Conservation (phyloP, 2,113 vertebrate species). For the Rhea pennata region DNA sequence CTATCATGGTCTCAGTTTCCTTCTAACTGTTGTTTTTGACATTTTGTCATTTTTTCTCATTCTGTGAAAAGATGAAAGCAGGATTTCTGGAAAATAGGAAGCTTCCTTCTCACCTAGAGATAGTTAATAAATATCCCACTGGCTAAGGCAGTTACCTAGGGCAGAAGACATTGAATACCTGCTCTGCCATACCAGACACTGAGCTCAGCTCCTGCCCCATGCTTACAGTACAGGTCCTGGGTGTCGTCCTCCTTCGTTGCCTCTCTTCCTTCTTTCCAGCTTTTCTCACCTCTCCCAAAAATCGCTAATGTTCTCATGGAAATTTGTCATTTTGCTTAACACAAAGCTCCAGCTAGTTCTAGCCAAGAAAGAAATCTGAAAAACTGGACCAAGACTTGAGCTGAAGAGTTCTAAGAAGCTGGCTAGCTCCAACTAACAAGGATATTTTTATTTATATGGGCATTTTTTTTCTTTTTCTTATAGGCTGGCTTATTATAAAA, state of each 20-base stretch:
- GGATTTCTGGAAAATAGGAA: background rate
- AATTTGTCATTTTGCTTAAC: background rate
- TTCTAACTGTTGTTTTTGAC: background rate
- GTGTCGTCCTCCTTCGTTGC: background rate
- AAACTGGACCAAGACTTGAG: background rate
- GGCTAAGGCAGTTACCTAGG: background rate
- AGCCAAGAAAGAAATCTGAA: background rate
- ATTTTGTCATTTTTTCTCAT: background rate
- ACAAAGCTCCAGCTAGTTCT: background rate
- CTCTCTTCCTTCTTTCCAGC: background rate
- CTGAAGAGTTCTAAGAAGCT: background rate
- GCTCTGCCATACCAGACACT: background rate
- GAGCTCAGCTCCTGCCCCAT: background rate
- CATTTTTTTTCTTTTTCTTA: background rate
- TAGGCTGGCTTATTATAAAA: slow-evolving; percentile 12
- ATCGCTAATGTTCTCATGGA: background rate
- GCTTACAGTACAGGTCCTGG: background rate
- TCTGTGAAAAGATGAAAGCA: background rate
- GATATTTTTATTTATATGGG: background rate
- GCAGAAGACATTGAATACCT: background rate
- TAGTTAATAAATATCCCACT: background rate
- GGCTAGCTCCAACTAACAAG: background rate
- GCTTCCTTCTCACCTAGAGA: background rate
- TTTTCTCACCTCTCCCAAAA: background rate
- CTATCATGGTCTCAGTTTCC: background rate